Base-by-base conservation (phyloP, 2,797 vertebrate species). In the Malurus splendens region DNA sequence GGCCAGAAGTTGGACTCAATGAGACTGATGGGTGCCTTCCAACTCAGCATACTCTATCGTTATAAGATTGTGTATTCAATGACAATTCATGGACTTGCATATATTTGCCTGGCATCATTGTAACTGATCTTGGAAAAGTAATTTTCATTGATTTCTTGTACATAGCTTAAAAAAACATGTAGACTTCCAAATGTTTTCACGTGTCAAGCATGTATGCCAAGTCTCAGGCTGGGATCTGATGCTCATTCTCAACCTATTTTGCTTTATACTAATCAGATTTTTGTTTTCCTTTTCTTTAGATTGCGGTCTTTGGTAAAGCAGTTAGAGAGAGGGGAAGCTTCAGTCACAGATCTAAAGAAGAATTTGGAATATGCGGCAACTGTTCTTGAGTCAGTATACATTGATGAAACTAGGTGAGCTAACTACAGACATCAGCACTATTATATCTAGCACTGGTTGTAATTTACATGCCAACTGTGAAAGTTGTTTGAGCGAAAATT, bases 321-420 rank as follows among this genome's bases (percentile, higher is more conserved):
- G 39, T 95, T 99, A 94, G 99, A 99, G 91, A 98, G 98, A 97
- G 99, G 99, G 38, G 99, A 99, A 93, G 98, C 98, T 82, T 99
- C 99, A 3, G 97, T 98, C 42, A 97, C 97, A 30, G 99, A 99
- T 94, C 98, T 99, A 57, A 99, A 99, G 98, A 99, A 99, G 97
- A 99, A 99, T 96, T 97, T 99, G 23, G 99, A 99, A 94, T 98
- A 99, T 97, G 99, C 99, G 11, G 99, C 99, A 0, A 98, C 98
- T 8, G 99, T 99, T 84, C 97, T 99, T 79, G 99, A 99, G 94
- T 99, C 99, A 0, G 98, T 99, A 51, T 99, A 99, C 96, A 98
- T 99, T 47, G 99, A 99, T 36, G 99, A 99, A 97, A 99, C 99
- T 4, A 98, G 99, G 99, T 99, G 95, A 97, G 96, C 86, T 87